A percentile compares a stretch with the other conserved stretches of the same genome.
Conservation (phyloP, 2,113 vertebrate genomes). For the Noctilio leporinus region DNA sequence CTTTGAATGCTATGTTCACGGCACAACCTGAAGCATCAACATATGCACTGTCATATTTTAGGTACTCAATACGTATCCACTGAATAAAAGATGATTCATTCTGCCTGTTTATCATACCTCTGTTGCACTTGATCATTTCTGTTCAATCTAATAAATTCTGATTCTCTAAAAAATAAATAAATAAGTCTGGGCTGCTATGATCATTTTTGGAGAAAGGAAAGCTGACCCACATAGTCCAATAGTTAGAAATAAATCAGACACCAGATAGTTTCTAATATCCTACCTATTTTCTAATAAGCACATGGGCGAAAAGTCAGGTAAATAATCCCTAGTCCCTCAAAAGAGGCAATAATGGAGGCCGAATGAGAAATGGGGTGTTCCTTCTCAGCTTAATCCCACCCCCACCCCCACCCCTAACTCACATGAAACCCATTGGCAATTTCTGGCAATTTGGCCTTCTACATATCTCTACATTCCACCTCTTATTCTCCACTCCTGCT, state of each 20-base stretch:
- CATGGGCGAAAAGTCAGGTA: neutral
- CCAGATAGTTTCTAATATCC: neutral
- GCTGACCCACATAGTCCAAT: neutral
- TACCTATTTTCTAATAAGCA: neutral
- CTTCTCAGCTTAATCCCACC: fast-evolving
- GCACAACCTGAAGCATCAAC: neutral
- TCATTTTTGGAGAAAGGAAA: neutral
- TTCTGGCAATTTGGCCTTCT: neutral
- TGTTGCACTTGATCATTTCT: neutral
- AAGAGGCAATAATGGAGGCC: neutral
- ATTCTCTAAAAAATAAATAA: neutral
- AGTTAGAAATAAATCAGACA: neutral
- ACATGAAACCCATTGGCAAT: neutral
- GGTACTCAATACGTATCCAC: neutral
- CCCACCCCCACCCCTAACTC: neutral
- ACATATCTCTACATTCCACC: fast-evolving
- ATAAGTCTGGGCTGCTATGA: neutral
- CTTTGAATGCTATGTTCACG: neutral
- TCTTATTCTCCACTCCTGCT: neutral
- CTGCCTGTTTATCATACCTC: constrained; percentile 1
- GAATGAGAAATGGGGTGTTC: neutral
- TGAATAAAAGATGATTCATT: neutral
- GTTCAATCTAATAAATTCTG: neutral
- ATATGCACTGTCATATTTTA: neutral
- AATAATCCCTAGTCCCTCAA: neutral